Evolutionary conservation across 2,113 vertebrate genomes (phyloP).

Genomic region (Raja brachyura): DNA sequence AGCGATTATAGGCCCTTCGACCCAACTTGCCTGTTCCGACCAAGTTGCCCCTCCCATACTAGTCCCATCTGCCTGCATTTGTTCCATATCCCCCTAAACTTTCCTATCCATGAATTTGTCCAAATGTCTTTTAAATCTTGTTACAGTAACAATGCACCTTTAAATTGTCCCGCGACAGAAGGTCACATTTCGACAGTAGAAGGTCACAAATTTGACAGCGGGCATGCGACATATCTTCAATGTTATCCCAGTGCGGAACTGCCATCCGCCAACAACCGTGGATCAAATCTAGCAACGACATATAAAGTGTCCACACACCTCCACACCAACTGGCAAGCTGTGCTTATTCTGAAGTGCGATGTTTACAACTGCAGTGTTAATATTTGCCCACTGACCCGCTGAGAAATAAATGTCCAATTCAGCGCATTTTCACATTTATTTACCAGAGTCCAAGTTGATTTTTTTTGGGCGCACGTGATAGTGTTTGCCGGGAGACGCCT

Average conservation of each 20-base stretch:
- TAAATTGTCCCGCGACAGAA: background rate
- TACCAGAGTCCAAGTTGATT: background rate
- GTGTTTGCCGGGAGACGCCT: background rate
- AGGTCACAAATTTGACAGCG: background rate
- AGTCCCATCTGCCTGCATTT: too few relatives aligned
- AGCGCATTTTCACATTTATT: background rate
- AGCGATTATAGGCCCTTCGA: background rate
- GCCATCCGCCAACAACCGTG: too few relatives aligned
- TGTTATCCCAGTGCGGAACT: background rate
- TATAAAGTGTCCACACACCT: background rate
- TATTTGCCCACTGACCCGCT: background rate
- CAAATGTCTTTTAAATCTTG: background rate
- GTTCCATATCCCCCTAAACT: too few relatives aligned
- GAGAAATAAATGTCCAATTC: background rate
- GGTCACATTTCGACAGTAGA: background rate
- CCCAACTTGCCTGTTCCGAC: too few relatives aligned
- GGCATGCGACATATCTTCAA: background rate
- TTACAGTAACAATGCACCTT: background rate
- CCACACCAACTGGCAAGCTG: background rate
- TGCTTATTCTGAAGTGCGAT: too few relatives aligned
- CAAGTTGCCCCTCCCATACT: too few relatives aligned
- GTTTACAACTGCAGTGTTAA: background rate
- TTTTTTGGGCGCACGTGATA: background rate
- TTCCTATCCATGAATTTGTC: too few relatives aligned
- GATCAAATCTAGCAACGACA: background rate